Evolutionary conservation across 1,140 invertebrate genomes (phyloP).

Genomic region (Panagrolaimus sp.): DNA sequence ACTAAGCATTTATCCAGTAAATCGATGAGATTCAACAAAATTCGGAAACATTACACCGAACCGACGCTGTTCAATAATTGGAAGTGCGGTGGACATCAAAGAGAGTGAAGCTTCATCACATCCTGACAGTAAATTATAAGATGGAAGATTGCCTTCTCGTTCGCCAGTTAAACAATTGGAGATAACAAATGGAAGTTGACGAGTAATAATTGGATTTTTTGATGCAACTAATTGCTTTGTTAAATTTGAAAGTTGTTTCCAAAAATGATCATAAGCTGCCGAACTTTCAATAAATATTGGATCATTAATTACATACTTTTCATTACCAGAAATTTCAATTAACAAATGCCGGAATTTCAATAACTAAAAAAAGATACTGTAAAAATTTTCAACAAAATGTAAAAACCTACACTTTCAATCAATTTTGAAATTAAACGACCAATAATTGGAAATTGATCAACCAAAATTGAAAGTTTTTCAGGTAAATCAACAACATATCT

Average conservation of each 20-base stretch:
- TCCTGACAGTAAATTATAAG: background rate
- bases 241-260: background rate
- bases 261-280: too few species aligned
- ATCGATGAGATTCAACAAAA: background rate
- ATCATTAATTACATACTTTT: too few species aligned
- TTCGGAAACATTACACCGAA: constrained; percentile 10
- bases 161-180: constrained; percentile 16
- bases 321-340: too few species aligned
- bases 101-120: constrained; percentile 11
- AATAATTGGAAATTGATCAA: too few species aligned
- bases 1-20: constrained; percentile 2
- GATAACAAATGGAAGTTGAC: constrained; percentile 3
- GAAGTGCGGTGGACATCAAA: constrained; percentile 7
- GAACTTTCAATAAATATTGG: too few species aligned
- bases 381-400: too few species aligned
- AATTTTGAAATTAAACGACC: too few species aligned
- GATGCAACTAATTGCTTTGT: background rate
- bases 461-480: too few species aligned
- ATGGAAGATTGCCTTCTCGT: constrained; percentile 6
- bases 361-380: too few species aligned
- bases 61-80: background rate
- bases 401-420: too few species aligned
- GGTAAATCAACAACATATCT: too few species aligned
- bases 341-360: too few species aligned
- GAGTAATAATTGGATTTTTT: background rate